Evolutionary conservation across 2,888 invertebrate genomes (phyloP).

Genomic region (Patella ulyssiponensis): DNA sequence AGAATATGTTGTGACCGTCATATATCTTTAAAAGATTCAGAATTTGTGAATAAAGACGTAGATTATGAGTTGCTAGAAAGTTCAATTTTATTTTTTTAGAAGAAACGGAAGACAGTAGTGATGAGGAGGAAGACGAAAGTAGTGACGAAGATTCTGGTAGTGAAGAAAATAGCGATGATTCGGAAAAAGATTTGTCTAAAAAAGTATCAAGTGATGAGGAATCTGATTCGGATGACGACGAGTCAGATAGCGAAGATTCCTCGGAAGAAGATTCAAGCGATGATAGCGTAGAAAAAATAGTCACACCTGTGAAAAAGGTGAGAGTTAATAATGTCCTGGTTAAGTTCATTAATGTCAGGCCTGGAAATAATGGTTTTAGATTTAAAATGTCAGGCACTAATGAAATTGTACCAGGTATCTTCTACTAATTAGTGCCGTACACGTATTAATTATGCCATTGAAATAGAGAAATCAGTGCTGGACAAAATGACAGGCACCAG

Average conservation of each 20-base stretch:
- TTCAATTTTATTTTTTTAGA: constrained; percentile 16
- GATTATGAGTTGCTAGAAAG: too few relatives aligned
- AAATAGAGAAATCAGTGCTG: too few relatives aligned
- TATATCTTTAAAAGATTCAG: neutral
- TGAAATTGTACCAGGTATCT: too few relatives aligned
- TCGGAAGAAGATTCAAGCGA: constrained; percentile 26
- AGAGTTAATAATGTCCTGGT: too few relatives aligned
- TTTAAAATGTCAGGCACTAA: too few relatives aligned
- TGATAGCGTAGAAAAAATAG: constrained; percentile 17
- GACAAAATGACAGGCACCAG: too few relatives aligned
- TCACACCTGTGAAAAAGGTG: neutral
- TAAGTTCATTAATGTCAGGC: too few relatives aligned
- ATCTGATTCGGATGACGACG: constrained; percentile 41
- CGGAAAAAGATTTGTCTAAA: constrained; percentile 25
- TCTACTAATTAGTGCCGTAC: too few relatives aligned
- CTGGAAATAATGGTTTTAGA: too few relatives aligned
- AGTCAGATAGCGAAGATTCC: constrained; percentile 23
- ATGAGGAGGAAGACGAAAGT: constrained; percentile 41
- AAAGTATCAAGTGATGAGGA: constrained; percentile 29
- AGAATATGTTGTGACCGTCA: constrained; percentile 25
- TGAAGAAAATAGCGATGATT: constrained; percentile 29
- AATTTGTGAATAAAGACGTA: too few relatives aligned
- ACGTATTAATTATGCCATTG: too few relatives aligned
- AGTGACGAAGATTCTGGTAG: constrained; percentile 36
- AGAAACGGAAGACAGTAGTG: constrained; percentile 42